Base-by-base conservation (phyloP, 2,888 invertebrate genomes). In the Scaeva pyrastri region DNA sequence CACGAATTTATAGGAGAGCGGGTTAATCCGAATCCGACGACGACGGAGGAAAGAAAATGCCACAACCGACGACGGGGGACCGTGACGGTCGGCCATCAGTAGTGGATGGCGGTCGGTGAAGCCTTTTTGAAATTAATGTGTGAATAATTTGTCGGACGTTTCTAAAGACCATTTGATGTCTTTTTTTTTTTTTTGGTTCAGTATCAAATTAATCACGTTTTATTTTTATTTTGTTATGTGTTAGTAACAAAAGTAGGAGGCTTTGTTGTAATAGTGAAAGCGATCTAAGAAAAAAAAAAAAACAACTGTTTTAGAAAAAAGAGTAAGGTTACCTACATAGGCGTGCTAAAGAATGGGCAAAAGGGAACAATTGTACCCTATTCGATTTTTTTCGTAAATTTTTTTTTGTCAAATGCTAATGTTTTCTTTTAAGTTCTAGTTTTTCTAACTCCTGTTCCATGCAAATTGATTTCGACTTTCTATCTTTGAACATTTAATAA, bases 121-220 rank as follows among this genome's bases (percentile, higher is more conserved):
- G 75, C 41, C 68, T 73, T 66, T 85, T 85, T 81, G 43, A 70
- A 41, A 56, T 45, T 45, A 73, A 73, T 85, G 76, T 66, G 76
- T 85, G 73, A 56, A 73, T 81, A 85, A 81, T 85, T 75, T 58
- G 71, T 66, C 75, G 75, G 76, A 14, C 10, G 48, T 31, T 62
- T 68, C 39, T 31, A 10, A 19, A 50, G 21, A 5, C 23, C 19
- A 52, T 73, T 64, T 48, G 66, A 72, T 78, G 72, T 23, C 64
- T 64, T 56, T 1, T 11, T 66, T 6, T 16, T 31, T 3, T 1
- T 14, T 39, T 41, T n/a, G n/a, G n/a, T n/a, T 31, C 6, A 8
- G 31, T 31, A 31, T 31, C 52, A 14, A 3, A 16, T 45, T 45
- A 58, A 68, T 60, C 75, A 75, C 58, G 60, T 74, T 55, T 50